These are phyloP conservation scores for Huso huso DNA, from an alignment of 2,797 vertebrate genomes.

Conservation along the genomic window DNA sequence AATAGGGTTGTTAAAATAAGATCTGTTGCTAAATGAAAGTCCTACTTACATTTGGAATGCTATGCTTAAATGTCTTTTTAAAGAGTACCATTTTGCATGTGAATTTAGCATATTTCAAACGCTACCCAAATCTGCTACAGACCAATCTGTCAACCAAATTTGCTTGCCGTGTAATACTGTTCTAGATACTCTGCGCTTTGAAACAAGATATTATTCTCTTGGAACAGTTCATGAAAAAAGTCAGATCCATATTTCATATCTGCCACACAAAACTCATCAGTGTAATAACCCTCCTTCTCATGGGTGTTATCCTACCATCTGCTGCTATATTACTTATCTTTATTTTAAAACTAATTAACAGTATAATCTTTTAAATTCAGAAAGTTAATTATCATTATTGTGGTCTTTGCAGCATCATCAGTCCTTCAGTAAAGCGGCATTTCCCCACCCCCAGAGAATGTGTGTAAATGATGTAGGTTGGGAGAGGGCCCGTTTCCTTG, in stretches of 20 bases:
- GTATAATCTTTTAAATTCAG: slow-evolving; percentile 99
- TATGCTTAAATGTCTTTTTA: too few relatives aligned
- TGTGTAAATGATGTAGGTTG: slow-evolving; percentile 72
- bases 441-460: slow-evolving; percentile 79
- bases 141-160: slow-evolving; percentile 87
- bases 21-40: too few relatives aligned
- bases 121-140: slow-evolving; percentile 61
- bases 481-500: slow-evolving; percentile 82
- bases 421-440: slow-evolving; percentile 97
- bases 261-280: slow-evolving; percentile 97
- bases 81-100: too few relatives aligned
- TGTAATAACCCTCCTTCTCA: slow-evolving; percentile 98
- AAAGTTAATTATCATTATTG: slow-evolving; percentile 99
- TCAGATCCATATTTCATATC: slow-evolving; percentile 98
- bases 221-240: slow-evolving; percentile 83
- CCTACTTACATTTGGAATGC: too few relatives aligned
- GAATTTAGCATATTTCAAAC: slow-evolving; percentile 52
- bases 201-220: slow-evolving; percentile 84
- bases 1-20: too few relatives aligned
- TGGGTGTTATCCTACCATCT: slow-evolving; percentile 99
- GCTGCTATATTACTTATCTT: slow-evolving; percentile 99
- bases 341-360: slow-evolving; percentile 99
- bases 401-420: slow-evolving; percentile 99
- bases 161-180: slow-evolving; percentile 72
- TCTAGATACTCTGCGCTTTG: slow-evolving; percentile 71